Evolutionary conservation across 1,140 invertebrate species (phyloP).

Genomic region (Tachypleus tridentatus): DNA sequence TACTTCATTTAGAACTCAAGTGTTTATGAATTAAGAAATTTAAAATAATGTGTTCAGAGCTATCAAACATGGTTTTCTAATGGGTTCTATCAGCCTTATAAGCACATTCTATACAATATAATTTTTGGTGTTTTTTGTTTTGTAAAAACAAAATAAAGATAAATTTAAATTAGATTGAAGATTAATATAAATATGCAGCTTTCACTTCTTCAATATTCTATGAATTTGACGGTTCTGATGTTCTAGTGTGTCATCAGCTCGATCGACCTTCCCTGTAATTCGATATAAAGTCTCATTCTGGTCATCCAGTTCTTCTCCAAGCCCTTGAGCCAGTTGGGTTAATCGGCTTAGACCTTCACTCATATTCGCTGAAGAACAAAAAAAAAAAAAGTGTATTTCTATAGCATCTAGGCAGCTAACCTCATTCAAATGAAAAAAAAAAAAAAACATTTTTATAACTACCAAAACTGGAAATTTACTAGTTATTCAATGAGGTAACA

Average conservation of each 20-base stretch:
- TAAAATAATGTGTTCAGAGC: no score
- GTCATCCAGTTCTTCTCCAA: constrained; percentile 34
- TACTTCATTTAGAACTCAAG: no score
- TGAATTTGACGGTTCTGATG: constrained; percentile 36
- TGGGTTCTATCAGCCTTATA: no score
- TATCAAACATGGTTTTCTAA: no score
- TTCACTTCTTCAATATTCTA: constrained; percentile 28
- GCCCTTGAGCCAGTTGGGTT: constrained; percentile 28
- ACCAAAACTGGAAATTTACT: not conserved
- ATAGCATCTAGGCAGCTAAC: no score
- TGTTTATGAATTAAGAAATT: no score
- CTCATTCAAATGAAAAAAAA: no score
- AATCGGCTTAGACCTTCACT: constrained; percentile 29
- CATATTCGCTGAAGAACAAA: constrained; percentile 27
- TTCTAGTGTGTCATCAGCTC: constrained; percentile 32
- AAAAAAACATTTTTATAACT: not conserved
- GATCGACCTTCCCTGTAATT: constrained; percentile 33
- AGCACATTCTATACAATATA: no score
- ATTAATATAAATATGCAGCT: constrained; percentile 17
- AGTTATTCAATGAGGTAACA: not conserved
- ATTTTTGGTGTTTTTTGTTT: no score
- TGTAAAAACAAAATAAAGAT: no score
- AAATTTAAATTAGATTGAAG: no score
- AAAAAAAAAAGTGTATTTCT: constrained; percentile 4
- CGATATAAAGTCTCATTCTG: constrained; percentile 33